Percentiles rank a stretch among this genome's conserved stretches.
phyloP scores from a whole-genome alignment of 2,888 invertebrate species.

The Halictus ligatus region DNA sequence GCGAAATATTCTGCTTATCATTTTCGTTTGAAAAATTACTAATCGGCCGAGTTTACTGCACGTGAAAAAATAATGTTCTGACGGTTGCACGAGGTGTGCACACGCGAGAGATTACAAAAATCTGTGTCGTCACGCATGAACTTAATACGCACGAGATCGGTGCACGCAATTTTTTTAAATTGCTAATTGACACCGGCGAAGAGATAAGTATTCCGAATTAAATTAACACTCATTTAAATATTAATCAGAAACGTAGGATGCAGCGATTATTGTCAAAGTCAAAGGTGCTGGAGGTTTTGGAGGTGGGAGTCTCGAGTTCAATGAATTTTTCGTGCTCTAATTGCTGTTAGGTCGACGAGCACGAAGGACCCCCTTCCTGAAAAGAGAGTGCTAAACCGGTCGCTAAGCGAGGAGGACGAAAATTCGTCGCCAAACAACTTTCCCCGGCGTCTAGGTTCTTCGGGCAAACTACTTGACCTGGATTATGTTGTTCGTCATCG shows the following conservation, averaged over 20 bases:
- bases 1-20: not conserved
- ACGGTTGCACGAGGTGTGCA: not conserved
- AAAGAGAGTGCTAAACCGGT: not conserved
- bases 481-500: constrained; percentile 7
- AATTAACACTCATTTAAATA: not conserved
- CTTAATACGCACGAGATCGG: not conserved
- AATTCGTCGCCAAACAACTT: not conserved
- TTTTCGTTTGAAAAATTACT: not conserved
- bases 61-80: not conserved
- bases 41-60: not conserved
- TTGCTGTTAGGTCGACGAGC: not conserved
- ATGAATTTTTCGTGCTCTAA: not conserved
- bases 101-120: not conserved
- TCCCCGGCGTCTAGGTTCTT: not conserved
- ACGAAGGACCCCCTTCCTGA: not conserved
- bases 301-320: not conserved
- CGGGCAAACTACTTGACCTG: not conserved
- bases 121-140: not conserved
- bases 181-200: not conserved
- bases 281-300: not conserved
- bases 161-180: not conserved
- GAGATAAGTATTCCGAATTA: not conserved
- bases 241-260: not conserved
- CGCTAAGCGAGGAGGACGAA: not conserved
- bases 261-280: not conserved